These are phyloP conservation scores for Amblyjoppa proteus DNA, from an alignment of 2,888 invertebrate genomes.

Conservation along the genomic window DNA sequence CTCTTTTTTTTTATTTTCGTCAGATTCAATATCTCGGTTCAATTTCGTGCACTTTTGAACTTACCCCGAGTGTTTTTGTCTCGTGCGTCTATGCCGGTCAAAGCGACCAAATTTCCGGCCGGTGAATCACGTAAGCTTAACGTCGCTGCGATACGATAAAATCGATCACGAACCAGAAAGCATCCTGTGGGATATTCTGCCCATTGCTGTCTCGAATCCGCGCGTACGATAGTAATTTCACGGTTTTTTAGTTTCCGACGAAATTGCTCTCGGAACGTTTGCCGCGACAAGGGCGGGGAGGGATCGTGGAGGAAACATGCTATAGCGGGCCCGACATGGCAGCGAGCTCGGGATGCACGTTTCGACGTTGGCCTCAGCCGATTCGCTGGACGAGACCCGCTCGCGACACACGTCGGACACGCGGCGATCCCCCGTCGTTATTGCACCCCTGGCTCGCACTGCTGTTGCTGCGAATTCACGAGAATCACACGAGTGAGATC, in stretches of 20 bases:
- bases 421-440: slow-evolving; percentile 56
- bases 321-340: slow-evolving; percentile 37
- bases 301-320: slow-evolving; percentile 31
- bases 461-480: slow-evolving; percentile 45
- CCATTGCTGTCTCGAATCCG: slow-evolving; percentile 37
- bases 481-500: slow-evolving; percentile 27
- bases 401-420: slow-evolving; percentile 59
- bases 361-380: slow-evolving; percentile 2
- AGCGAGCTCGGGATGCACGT: slow-evolving; percentile 10
- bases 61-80: not conserved
- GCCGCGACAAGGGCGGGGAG: slow-evolving; percentile 36
- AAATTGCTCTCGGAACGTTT: slow-evolving; percentile 68
- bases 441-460: slow-evolving; percentile 36
- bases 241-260: slow-evolving; percentile 69
- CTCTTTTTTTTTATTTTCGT: not conserved
- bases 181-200: not conserved
- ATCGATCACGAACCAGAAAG: slow-evolving; percentile 46
- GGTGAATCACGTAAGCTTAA: slow-evolving; percentile 7
- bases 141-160: slow-evolving; percentile 50
- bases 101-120: slow-evolving; percentile 53
- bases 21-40: not conserved
- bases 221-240: slow-evolving; percentile 70
- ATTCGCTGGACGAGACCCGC: slow-evolving; percentile 28
- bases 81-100: slow-evolving; percentile 12
- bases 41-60: not conserved